Conservation (phyloP, 2,888 invertebrate species). For the Isoperla grammatica region DNA sequence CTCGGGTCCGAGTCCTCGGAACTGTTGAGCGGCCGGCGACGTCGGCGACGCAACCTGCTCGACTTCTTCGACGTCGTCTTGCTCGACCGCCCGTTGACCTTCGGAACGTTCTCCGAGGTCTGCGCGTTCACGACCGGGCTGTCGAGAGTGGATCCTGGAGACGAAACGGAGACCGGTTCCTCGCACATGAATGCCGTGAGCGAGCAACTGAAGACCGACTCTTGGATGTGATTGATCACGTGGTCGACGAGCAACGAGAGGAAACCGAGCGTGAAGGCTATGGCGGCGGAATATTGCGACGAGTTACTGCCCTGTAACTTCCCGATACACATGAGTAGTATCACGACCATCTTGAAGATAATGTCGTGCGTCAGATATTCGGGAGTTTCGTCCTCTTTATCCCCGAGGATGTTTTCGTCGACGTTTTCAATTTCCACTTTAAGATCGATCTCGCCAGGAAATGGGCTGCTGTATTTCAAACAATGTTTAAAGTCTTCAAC, state of each 20-base stretch:
- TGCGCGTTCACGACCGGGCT: background rate
- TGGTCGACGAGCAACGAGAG: conserved; percentile 64
- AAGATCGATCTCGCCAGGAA: conserved; percentile 29
- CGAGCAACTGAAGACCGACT: conserved; percentile 44
- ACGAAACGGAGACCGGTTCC: too few relatives aligned
- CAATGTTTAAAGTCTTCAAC: conserved; percentile 69
- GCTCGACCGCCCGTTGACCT: background rate
- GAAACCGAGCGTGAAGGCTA: conserved; percentile 79
- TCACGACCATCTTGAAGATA: conserved; percentile 75
- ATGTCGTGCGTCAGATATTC: conserved; percentile 59
- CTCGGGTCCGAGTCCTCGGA: conserved; percentile 33
- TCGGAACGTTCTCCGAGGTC: background rate
- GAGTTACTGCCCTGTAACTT: conserved; percentile 64
- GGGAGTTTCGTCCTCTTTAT: conserved; percentile 50
- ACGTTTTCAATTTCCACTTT: conserved; percentile 47
- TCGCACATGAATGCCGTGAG: conserved; percentile 26
- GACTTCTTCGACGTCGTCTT: background rate
- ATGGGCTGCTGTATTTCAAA: conserved; percentile 49
- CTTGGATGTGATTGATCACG: conserved; percentile 41
- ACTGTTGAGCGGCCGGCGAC: conserved; percentile 25
- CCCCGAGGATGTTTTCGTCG: conserved; percentile 34
- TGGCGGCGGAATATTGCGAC: conserved; percentile 72
- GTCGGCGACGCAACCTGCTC: conserved; percentile 16
- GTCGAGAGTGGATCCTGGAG: background rate
- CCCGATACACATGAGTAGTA: conserved; percentile 73